Base-by-base conservation (phyloP, 2,888 invertebrate genomes). In the Meganola albula region DNA sequence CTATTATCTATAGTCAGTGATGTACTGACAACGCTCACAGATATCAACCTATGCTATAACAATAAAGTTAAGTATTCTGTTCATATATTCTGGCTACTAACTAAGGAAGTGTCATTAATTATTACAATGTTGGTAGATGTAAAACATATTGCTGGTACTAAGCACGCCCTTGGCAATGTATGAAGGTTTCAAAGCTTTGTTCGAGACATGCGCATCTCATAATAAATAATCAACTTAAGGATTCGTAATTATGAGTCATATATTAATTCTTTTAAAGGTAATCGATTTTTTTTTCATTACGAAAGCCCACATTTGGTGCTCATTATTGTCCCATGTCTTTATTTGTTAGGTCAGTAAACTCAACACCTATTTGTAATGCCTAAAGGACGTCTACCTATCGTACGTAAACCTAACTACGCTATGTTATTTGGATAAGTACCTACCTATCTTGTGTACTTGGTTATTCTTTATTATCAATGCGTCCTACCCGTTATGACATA, bases 51-150 rank as follows among this genome's bases (percentile, higher is more conserved):
- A n/a, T n/a, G n/a, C n/a, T n/a, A n/a, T n/a, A n/a, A n/a, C n/a
- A n/a, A n/a, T n/a, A n/a, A n/a, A n/a, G n/a, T n/a, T n/a, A n/a
- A n/a, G n/a, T n/a, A n/a, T n/a, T n/a, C 24, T 12, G 9, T 25
- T 26, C 24, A 10, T 24, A 21, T 24, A 22, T 22, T 34, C 27
- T 31, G 47, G 36, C 42, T 35, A 34, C 44, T 54, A 48, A 43
- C 39, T 57, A 47, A 70, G 74, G 71, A 72, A 71, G 62, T 60
- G 48, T 58, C 50, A 59, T 58, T 58, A 65, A 64, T 67, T 66
- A 64, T 58, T 58, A 62, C 64, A 49, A 57, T 48, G 45, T 44
- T 48, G 24, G 36, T 37, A 37, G 34, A 33, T 12, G 22, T 29
- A 43, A n/a, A n/a, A n/a, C 28, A 34, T 43, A 36, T 29, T n/a